Conservation (phyloP, 2,888 invertebrate species). For the Tetragnatha montana region DNA sequence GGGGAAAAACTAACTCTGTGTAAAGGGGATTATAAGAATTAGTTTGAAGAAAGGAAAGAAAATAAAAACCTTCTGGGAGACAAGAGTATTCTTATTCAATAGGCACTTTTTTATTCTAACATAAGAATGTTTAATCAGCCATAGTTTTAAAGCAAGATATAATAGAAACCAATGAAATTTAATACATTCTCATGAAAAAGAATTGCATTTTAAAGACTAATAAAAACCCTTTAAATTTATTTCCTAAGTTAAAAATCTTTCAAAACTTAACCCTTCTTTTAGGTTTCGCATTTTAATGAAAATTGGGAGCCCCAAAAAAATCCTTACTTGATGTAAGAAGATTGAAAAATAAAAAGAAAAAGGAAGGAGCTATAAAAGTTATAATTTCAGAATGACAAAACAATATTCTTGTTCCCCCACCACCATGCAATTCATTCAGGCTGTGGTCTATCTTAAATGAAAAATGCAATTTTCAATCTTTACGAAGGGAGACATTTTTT, state of each 20-base stretch:
- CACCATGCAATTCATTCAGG: background rate
- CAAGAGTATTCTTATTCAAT: too few relatives aligned
- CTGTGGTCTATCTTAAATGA: background rate
- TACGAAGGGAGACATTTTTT: background rate
- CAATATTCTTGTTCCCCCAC: background rate
- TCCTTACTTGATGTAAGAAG: background rate
- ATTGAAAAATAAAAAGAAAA: background rate
- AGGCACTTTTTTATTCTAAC: too few relatives aligned
- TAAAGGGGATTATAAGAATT: too few relatives aligned
- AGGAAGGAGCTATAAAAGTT: background rate
- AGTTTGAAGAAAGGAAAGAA: too few relatives aligned
- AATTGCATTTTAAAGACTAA: too few relatives aligned
- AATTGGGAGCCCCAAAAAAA: background rate
- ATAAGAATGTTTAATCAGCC: too few relatives aligned
- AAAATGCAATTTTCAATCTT: background rate
- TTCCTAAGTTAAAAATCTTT: background rate
- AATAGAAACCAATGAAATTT: too few relatives aligned
- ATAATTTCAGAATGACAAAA: background rate
- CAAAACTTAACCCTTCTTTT: background rate
- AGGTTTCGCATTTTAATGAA: background rate
- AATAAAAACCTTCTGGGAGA: too few relatives aligned
- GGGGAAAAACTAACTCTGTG: too few relatives aligned
- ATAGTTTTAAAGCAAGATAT: too few relatives aligned
- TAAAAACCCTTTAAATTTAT: background rate
- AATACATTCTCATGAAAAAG: too few relatives aligned